These are phyloP conservation scores for Idaea dimidiata DNA, from an alignment of 2,888 invertebrate genomes.

Conservation along the genomic window DNA sequence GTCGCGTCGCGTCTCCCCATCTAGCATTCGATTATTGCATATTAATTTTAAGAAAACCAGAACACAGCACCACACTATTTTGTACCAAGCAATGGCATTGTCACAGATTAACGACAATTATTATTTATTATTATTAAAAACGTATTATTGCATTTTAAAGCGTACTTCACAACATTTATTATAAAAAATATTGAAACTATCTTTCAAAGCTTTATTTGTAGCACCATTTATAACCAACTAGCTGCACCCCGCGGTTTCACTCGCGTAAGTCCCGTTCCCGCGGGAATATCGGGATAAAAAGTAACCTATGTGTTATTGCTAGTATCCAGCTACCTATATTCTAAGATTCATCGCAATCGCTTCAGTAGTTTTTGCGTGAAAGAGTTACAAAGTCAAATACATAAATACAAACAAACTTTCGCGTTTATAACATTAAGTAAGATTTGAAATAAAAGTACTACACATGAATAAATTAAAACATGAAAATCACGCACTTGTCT, in stretches of 20 bases:
- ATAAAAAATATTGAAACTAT: constrained; percentile 12
- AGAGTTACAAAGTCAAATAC: too few species aligned
- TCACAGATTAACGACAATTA: constrained; percentile 23
- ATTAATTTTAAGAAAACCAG: not conserved
- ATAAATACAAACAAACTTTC: too few species aligned
- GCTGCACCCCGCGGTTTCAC: too few species aligned
- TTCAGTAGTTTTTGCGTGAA: too few species aligned
- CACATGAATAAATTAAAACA: constrained; percentile 6
- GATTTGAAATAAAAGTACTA: constrained; percentile 19
- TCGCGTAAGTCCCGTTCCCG: too few species aligned
- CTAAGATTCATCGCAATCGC: too few species aligned
- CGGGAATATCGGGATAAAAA: too few species aligned
- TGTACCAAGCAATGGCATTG: constrained; percentile 62
- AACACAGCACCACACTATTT: constrained; percentile 52
- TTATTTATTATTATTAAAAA: constrained; percentile 36
- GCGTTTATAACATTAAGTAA: too few species aligned
- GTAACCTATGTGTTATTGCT: too few species aligned
- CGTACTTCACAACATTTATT: constrained; percentile 4
- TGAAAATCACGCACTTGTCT: constrained; percentile 18
- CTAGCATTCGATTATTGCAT: too few species aligned
- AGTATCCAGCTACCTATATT: too few species aligned
- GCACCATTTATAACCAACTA: constrained; percentile 36
- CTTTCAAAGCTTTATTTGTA: constrained; percentile 24
- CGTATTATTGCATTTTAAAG: constrained; percentile 33
- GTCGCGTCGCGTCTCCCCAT: too few species aligned